Evolutionary conservation across 1,140 invertebrate genomes (phyloP), one percentile per base, ranked within the genome.

Genomic region (Asobara japonica): DNA sequence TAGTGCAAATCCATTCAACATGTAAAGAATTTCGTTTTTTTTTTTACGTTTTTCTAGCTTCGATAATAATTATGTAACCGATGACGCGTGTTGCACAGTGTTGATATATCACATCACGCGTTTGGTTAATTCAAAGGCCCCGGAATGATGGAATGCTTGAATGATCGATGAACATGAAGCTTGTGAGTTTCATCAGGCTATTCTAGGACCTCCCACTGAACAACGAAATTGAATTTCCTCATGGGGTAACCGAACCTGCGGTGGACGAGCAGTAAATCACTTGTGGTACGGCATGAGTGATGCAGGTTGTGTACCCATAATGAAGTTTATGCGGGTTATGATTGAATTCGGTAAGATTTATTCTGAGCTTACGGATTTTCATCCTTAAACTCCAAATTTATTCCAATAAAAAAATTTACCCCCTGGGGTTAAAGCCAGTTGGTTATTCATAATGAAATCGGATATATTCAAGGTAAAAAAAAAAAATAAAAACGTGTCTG

Each of bases 321-420:
- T 77, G 76, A 78, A 80, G 75, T 74, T 69, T 65, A 74, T 77
- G 38, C 51, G 8, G 25, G 10, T 56, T 22, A 56, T 56, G 11
- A 56, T 56, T 13, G 22, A 25, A 56, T 56, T 56, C 25, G 22
- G 18, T 6, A 18, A 11, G 22, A 56, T 56, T 22, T 0, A 56
- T 56, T 25, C 25, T 16, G 5, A 27, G 27, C 3, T 7, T 60
- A 11, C 27, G 22, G 20, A 30, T 10, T 27, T 11, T 60, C 8
- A 16, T 45, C 3, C 5, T 16, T 45, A 16, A 45, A 13, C 7
- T 13, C 2, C 41, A 45, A 45, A 13, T 18, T 13, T 16, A 45
- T n/a, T n/a, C n/a, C n/a, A n/a, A n/a, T n/a, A n/a, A n/a, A n/a
- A n/a, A n/a, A n/a, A n/a, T n/a, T n/a, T n/a, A n/a, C n/a, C n/a